Conservation (phyloP, 53 echinoderm and acorn worm species). For the Paelopatides confundens region DNA sequence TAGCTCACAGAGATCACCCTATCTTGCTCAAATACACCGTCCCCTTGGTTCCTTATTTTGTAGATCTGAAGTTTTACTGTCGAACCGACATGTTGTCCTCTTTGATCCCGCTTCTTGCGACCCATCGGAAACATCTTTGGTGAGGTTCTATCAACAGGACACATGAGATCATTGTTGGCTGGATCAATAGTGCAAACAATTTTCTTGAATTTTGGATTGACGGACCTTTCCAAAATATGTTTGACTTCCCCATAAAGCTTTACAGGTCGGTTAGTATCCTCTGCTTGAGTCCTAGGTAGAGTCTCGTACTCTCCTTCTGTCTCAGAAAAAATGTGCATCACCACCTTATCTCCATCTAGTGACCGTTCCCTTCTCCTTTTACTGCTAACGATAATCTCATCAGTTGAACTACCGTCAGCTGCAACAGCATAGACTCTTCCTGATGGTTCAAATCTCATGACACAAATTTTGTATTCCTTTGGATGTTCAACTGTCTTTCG, state of each 20-base stretch:
- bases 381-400: slow-evolving; percentile 80
- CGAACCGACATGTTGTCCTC: not conserved
- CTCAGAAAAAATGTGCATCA: slow-evolving; percentile 72
- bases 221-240: slow-evolving; percentile 64
- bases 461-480: slow-evolving; percentile 83
- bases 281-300: not conserved
- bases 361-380: slow-evolving; percentile 79
- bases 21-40: not conserved
- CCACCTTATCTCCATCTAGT: slow-evolving; percentile 80
- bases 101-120: not conserved
- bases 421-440: slow-evolving; percentile 74
- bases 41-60: not conserved
- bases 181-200: slow-evolving; percentile 84
- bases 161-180: slow-evolving; percentile 80
- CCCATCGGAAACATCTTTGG: slow-evolving; percentile 70
- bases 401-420: slow-evolving; percentile 62
- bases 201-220: slow-evolving; percentile 62
- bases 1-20: slow-evolving; percentile 61
- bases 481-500: slow-evolving; percentile 56
- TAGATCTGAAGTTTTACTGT: not conserved
- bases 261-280: not conserved
- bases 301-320: slow-evolving; percentile 46
- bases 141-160: slow-evolving; percentile 66
- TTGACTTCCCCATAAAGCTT: slow-evolving; percentile 76
- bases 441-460: slow-evolving; percentile 76